Percentiles rank a stretch among this genome's conserved stretches.
Conservation (phyloP, 1,140 invertebrate genomes). For the Campodea augens region DNA sequence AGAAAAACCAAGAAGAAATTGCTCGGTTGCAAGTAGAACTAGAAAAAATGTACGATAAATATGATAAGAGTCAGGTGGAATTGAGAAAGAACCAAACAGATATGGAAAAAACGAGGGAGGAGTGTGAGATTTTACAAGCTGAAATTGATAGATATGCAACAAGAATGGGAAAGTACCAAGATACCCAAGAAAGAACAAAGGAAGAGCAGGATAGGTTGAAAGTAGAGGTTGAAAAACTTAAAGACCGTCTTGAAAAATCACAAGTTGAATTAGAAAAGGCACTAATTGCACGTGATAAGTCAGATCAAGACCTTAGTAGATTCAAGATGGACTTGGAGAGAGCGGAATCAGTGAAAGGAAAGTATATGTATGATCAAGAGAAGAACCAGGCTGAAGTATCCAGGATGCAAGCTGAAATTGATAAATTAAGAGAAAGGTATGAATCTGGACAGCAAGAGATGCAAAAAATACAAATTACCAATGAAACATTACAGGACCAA, state of each 20-base stretch:
- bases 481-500: constrained; percentile 31
- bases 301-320: constrained; percentile 39
- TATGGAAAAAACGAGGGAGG: constrained; percentile 42
- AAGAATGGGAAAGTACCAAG: constrained; percentile 56
- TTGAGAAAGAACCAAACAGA: constrained; percentile 59
- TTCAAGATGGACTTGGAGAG: constrained; percentile 50
- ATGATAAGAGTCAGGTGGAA: constrained; percentile 63
- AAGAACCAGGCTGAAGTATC: constrained; percentile 39
- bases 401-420: constrained; percentile 39
- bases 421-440: constrained; percentile 50
- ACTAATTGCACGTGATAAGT: constrained; percentile 32
- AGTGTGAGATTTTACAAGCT: constrained; percentile 45
- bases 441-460: constrained; percentile 52
- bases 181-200: constrained; percentile 46
- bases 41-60: constrained; percentile 77
- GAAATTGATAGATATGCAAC: constrained; percentile 52
- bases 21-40: constrained; percentile 65
- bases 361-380: constrained; percentile 74
- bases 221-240: constrained; percentile 60
- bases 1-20: constrained; percentile 75
- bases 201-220: constrained; percentile 60
- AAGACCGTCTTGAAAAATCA: constrained; percentile 62
- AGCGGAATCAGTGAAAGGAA: constrained; percentile 53
- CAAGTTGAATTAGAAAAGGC: constrained; percentile 53
- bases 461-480: constrained; percentile 40